These are phyloP conservation scores for Tetrao urogallus DNA, from an alignment of 2,113 vertebrate genomes.

Conservation along the genomic window DNA sequence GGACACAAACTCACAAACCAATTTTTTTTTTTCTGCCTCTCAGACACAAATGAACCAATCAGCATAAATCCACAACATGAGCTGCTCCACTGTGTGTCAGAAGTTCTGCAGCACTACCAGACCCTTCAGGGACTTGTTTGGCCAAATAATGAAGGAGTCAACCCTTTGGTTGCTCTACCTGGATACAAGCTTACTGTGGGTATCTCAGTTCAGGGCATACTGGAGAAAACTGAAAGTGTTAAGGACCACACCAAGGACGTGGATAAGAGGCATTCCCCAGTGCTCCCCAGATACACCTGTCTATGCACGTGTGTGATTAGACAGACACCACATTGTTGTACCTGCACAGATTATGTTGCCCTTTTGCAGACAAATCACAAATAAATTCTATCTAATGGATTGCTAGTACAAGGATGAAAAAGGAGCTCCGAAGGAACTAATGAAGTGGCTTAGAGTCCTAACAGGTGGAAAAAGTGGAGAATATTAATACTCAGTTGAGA, in stretches of 20 bases:
- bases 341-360: not conserved
- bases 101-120: not conserved
- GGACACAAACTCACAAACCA: not conserved
- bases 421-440: not conserved
- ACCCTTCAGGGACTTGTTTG: not conserved
- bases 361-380: not conserved
- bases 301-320: not conserved
- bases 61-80: not conserved
- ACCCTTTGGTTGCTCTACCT: not conserved
- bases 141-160: not conserved
- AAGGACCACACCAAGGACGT: not conserved
- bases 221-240: not conserved
- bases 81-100: not conserved
- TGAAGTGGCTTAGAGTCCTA: not conserved
- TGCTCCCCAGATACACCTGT: not conserved
- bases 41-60: not conserved
- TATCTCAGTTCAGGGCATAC: not conserved
- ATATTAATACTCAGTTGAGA: not conserved
- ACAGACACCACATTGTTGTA: not conserved
- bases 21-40: not conserved
- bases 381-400: not conserved
- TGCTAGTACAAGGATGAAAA: not conserved
- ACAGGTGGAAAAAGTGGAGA: not conserved
- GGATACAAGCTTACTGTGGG: not conserved
- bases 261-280: not conserved